These are phyloP conservation scores for Rhamphomyia laevipes DNA, from an alignment of 2,888 invertebrate genomes.

Conservation along the genomic window DNA sequence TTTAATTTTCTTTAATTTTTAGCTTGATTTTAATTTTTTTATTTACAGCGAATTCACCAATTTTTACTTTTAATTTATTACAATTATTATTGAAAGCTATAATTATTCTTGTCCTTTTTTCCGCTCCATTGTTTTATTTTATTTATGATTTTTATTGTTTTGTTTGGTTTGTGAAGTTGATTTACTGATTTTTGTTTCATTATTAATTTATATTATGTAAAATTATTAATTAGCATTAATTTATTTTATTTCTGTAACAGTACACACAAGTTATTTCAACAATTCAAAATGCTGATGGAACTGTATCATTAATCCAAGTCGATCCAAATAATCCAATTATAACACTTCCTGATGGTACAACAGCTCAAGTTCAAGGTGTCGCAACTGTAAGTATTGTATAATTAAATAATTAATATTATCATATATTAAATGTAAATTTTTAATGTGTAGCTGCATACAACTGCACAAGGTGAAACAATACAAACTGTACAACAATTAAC, in stretches of 20 bases:
- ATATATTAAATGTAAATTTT: no score
- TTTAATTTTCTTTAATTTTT: slow-evolving; percentile 1
- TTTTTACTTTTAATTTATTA: not conserved
- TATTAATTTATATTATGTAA: not conserved
- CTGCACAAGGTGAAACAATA: slow-evolving; percentile 45
- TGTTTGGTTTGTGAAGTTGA: not conserved
- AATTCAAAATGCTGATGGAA: slow-evolving; percentile 92
- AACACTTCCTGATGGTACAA: slow-evolving; percentile 89
- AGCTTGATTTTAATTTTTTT: slow-evolving; percentile 1
- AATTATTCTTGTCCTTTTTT: not conserved
- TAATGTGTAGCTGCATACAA: slow-evolving; percentile 46
- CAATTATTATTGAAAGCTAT: no score
- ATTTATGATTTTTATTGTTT: not conserved
- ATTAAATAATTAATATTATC: slow-evolving; percentile 4
- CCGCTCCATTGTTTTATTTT: not conserved
- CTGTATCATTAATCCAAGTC: slow-evolving; percentile 90
- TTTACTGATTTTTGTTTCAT: slow-evolving; percentile 1
- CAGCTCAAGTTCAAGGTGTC: slow-evolving; percentile 77
- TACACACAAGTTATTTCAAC: slow-evolving; percentile 88
- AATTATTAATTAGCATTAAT: not conserved
- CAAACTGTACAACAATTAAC: slow-evolving; percentile 57
- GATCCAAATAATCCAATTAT: slow-evolving; percentile 90
- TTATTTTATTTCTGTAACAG: slow-evolving; percentile 33
- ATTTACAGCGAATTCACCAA: not conserved
- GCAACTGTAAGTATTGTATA: slow-evolving; percentile 35